Conservation (phyloP, 2,888 invertebrate species). For the Mesopsocus fuscifrons region DNA sequence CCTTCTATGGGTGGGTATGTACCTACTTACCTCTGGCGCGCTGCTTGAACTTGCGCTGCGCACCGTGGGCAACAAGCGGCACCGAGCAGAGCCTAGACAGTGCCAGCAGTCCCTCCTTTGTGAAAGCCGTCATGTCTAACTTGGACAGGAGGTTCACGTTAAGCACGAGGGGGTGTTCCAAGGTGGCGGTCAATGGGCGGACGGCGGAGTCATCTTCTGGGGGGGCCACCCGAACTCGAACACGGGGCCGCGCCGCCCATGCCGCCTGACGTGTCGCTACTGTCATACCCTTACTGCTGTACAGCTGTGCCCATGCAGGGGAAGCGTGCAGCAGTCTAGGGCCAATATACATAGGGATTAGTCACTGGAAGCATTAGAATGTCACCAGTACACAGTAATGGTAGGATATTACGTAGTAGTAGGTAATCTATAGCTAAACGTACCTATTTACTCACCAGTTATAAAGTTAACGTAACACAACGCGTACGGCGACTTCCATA, state of each 20-base stretch:
- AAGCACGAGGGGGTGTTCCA: slow-evolving; percentile 33
- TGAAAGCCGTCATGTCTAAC: slow-evolving; percentile 35
- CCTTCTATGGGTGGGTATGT: too few species aligned
- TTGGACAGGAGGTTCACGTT: slow-evolving; percentile 30
- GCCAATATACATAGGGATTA: too few species aligned
- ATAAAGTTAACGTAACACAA: too few species aligned
- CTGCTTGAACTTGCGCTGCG: too few species aligned
- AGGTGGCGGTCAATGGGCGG: slow-evolving; percentile 34
- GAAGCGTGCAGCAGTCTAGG: not conserved
- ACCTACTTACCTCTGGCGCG: too few species aligned
- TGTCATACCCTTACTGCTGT: not conserved
- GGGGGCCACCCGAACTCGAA: not conserved
- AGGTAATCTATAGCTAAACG: too few species aligned
- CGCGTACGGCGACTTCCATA: too few species aligned
- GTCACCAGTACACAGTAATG: too few species aligned
- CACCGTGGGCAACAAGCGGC: too few species aligned
- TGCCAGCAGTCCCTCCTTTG: slow-evolving; percentile 30
- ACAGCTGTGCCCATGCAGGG: not conserved
- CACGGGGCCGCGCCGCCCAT: not conserved
- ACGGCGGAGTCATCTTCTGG: slow-evolving; percentile 1
- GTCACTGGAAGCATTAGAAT: too few species aligned
- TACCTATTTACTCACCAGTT: too few species aligned
- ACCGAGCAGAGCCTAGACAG: slow-evolving; percentile 25
- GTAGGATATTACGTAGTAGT: too few species aligned
- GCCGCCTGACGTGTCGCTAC: not conserved